These are phyloP conservation scores for Phymastichus coffea DNA, from an alignment of 1,140 invertebrate genomes.

Conservation along the genomic window DNA sequence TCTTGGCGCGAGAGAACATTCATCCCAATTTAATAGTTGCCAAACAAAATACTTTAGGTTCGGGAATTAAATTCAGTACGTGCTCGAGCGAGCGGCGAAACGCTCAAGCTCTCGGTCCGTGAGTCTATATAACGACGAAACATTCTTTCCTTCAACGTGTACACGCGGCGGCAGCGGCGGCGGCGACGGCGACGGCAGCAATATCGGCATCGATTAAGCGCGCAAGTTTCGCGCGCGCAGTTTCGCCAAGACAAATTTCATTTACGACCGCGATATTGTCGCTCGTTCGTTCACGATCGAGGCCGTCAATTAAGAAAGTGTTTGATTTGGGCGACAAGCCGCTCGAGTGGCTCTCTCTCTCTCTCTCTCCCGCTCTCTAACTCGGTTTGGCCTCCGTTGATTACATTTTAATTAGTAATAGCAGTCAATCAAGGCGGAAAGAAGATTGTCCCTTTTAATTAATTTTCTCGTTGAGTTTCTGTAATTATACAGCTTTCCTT, in stretches of 20 bases:
- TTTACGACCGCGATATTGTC: conserved; percentile 15
- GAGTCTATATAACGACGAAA: conserved; percentile 19
- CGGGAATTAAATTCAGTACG: no score
- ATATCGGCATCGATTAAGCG: conserved; percentile 16
- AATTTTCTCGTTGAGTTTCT: background rate
- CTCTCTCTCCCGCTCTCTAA: conserved; percentile 40
- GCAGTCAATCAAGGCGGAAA: conserved; percentile 43
- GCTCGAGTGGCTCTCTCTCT: conserved; percentile 34
- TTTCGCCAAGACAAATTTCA: conserved; percentile 27
- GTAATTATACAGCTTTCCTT: background rate
- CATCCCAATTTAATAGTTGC: no score
- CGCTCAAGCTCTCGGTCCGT: no score
- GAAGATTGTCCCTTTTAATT: conserved; percentile 10
- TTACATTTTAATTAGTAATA: conserved; percentile 53
- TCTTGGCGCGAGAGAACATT: no score
- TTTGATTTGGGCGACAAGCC: conserved; percentile 24
- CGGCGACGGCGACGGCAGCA: no score
- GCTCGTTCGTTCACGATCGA: conserved; percentile 2
- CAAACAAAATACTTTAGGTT: no score
- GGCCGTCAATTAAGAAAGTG: conserved; percentile 23
- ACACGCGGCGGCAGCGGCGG: background rate
- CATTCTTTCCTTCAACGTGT: conserved; percentile 6
- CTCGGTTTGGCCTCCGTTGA: no score
- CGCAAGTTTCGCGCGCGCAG: background rate
- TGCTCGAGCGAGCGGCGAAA: no score